A percentile compares a stretch with the other conserved stretches of the same genome.
Conservation (phyloP, 2,797 vertebrate genomes). For the Necrosyrtes monachus region DNA sequence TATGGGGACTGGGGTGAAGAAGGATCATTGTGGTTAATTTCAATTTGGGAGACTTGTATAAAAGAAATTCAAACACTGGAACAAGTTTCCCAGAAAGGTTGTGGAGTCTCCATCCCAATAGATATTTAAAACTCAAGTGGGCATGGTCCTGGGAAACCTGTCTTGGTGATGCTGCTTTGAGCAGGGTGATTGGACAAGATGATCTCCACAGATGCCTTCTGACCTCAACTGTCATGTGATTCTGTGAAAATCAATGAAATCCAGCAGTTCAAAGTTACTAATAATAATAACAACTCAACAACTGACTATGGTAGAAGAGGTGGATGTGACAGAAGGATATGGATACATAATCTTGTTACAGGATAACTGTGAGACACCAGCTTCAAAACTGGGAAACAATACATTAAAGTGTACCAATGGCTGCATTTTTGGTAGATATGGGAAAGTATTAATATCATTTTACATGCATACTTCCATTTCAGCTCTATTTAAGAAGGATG, state of each 20-base stretch:
- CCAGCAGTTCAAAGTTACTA: neutral
- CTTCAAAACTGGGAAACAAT: neutral
- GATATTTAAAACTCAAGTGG: neutral
- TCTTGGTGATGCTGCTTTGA: neutral
- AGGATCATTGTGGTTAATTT: neutral
- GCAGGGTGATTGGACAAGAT: neutral
- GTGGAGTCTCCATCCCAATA: neutral
- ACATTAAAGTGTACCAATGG: neutral
- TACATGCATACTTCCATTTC: neutral
- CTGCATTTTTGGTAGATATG: neutral
- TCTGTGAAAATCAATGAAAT: neutral
- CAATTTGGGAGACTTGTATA: neutral
- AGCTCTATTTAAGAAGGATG: neutral
- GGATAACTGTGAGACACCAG: neutral
- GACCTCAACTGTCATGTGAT: neutral
- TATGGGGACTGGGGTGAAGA: accelerated
- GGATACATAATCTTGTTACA: neutral
- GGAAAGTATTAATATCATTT: neutral
- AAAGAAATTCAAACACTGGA: neutral
- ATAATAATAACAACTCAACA: neutral
- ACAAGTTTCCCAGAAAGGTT: neutral
- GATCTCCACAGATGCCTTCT: neutral
- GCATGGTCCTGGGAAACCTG: neutral
- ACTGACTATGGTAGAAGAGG: neutral
- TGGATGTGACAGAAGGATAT: neutral